Base-by-base conservation (phyloP, 2,113 vertebrate genomes). In the Gobius niger region DNA sequence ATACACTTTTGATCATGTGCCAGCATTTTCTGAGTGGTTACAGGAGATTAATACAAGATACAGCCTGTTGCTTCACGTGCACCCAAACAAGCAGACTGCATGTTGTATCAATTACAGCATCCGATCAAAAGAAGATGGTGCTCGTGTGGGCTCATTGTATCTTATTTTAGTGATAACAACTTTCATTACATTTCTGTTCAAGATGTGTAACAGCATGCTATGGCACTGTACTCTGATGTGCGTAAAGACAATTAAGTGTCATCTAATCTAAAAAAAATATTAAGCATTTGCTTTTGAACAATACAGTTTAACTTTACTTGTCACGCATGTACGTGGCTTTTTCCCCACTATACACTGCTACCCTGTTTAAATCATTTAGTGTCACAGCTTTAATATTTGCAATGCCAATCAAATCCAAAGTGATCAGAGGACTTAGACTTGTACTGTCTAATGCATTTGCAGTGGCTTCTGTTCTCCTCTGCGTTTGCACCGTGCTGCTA, bases 1-100 rank as follows among this genome's bases (percentile, higher is more conserved):
- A 51, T 63, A 65, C 53, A 52, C 19, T 51, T 74, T 67, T 70
- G 66, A 79, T 77, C 44, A 50, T 49, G 41, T 49, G 57, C 57
- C 54, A 66, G 44, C 65, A 19, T 67, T 72, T 67, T 51, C 62
- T 59, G 61, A 65, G 50, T 53, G 62, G 56, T 19, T 19, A 5
- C 56, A 2, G 8, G 16, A 40, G 66, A 70, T 34, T 40, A 67
- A 65, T 63, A 49, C 18, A 19, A 41, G 18, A 34, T 50, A 54
- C 54, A 41, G 42, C 18, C 19, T 51, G 51, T 60, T 65, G 24
- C 34, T 69, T 65, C 52, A 67, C 34, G 63, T 42, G 15, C 1
- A 67, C 24, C 54, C 13, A 18, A 13, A 57, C 34, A 15, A 42
- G 4, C 40, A n/a, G 13, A 42, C 13, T 9, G 12, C 7, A 15